Evolutionary conservation across 2,888 invertebrate species (phyloP), one percentile per base, ranked within the genome.

Genomic region (Anagyrus pseudococci): DNA sequence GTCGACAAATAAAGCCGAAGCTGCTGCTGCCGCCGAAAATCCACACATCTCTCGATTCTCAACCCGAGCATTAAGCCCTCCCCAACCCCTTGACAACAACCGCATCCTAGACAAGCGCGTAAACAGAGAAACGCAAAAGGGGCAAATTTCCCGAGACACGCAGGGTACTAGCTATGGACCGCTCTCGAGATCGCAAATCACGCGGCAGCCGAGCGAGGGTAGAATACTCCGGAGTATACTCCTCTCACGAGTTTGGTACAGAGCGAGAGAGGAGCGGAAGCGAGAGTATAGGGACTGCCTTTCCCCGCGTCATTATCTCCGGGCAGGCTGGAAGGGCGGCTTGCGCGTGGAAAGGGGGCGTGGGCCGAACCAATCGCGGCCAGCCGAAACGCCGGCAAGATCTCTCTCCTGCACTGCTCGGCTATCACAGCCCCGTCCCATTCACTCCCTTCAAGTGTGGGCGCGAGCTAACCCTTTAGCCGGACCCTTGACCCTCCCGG

Each of bases 311-410:
- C 59, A 60, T 55, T 55, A 53, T 66, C 63, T 62, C 65, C 17
- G 44, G 48, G 19, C 7, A 37, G 47, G 33, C 22, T 22, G 50
- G 23, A 29, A 17, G 52, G 23, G 50, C 37, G 55, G 33, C 33
- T 15, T 29, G 37, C 43, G 25, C 17, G n/a, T 19, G 22, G 37
- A 43, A 26, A 37, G 47, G 43, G 61, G 17, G 25, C 57, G 49
- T 58, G 67, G 46, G 23, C n/a, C 65, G 67, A 69, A 70, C 70
- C 69, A 71, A 71, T 74, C 57, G 53, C 33, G 29, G 22, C 8
- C 69, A 70, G 67, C 70, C 69, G 75, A 77, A 77, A 77, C 73
- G 73, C 72, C 10, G 6, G 72, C 75, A 73, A 68, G 66, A 71
- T 67, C 20, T 48, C 67, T 10, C 29, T 29, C 6, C 29, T 4